These are phyloP conservation scores for Kobus ellipsiprymnus DNA, from an alignment of 2,113 vertebrate species.

Conservation along the genomic window DNA sequence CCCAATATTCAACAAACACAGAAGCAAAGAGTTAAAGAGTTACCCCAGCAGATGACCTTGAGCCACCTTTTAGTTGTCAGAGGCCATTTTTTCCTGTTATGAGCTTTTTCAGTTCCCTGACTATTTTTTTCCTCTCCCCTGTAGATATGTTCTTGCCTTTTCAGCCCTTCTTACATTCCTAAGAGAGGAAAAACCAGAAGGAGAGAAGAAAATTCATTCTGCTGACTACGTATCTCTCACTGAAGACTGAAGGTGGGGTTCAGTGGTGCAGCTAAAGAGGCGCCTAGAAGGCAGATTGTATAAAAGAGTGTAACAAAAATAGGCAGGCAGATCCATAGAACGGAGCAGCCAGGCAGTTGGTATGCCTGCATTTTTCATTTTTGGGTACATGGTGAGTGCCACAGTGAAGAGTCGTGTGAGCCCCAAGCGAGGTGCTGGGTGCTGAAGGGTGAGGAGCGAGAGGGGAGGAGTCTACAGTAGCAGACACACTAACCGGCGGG, in stretches of 20 bases:
- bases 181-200: neutral
- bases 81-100: neutral
- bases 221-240: neutral
- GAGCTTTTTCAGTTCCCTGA: neutral
- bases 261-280: neutral
- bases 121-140: neutral
- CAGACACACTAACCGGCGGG: neutral
- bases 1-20: neutral
- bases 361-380: neutral
- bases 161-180: neutral
- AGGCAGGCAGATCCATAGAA: neutral
- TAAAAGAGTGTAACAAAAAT: slow-evolving; percentile 1
- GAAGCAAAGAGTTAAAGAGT: neutral
- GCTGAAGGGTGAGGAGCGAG: neutral
- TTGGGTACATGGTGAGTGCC: neutral
- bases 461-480: neutral
- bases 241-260: neutral
- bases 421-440: neutral
- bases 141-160: neutral
- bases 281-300: neutral
- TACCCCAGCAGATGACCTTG: neutral
- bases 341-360: neutral
- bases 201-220: neutral
- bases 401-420: neutral
- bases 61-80: neutral